Evolutionary conservation across 2,888 invertebrate species (phyloP).

Genomic region (Octodonta nipae): DNA sequence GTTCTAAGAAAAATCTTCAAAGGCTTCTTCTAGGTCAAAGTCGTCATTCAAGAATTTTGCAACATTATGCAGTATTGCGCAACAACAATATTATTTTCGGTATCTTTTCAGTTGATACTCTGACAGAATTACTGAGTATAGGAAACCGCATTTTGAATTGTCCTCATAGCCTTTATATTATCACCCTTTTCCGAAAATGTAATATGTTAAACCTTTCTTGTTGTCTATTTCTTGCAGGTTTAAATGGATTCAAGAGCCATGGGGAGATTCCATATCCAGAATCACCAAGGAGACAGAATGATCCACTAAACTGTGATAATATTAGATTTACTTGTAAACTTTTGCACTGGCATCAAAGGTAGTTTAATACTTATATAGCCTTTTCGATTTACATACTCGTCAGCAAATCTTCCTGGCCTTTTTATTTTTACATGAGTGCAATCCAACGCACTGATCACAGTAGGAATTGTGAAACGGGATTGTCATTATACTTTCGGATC

Average conservation of each 20-base stretch:
- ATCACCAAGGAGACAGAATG: conserved; percentile 2
- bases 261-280: conserved; percentile 1
- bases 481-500: background rate
- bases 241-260: conserved; percentile 2
- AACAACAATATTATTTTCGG: conserved; percentile 5
- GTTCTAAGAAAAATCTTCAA: conserved; percentile 6
- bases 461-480: conserved; percentile 2
- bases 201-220: conserved; percentile 1
- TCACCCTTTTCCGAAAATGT: background rate
- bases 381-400: conserved; percentile 16
- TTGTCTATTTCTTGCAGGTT: background rate
- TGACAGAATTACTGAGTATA: conserved; percentile 1
- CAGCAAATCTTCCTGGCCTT: conserved; percentile 9
- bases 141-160: conserved; percentile 3
- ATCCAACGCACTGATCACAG: conserved; percentile 7
- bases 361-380: conserved; percentile 12
- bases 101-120: conserved; percentile 5
- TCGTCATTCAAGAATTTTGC: conserved; percentile 1
- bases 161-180: conserved; percentile 1
- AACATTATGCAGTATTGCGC: conserved; percentile 4
- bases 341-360: conserved; percentile 10
- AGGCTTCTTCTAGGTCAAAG: background rate
- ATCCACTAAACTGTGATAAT: conserved; percentile 1
- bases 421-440: conserved; percentile 11
- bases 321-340: conserved; percentile 8